Base-by-base conservation (phyloP, 2,888 invertebrate genomes). In the Stenodera caucasica region DNA sequence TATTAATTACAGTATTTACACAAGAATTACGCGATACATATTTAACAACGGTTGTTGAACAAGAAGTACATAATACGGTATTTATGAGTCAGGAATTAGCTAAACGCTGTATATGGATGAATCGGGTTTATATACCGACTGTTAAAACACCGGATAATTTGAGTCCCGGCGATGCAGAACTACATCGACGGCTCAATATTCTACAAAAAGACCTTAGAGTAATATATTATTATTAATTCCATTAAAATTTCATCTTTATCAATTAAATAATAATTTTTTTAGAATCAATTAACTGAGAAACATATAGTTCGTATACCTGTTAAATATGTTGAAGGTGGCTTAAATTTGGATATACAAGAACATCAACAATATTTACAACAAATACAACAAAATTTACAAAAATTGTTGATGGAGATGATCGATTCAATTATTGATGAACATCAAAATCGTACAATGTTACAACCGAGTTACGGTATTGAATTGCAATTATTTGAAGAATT, bases 21-120 rank as follows among this genome's bases (percentile, higher is more conserved):
- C 88, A 88, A 73, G 91, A 91, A 76, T 85, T 91, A 21, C 85
- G 90, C 70, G 91, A 92, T 72, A 90, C 90, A 0, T 92, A 92
- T 79, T 84, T 92, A 66, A 90, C 91, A 4, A 91, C 91, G 5
- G 90, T 91, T 0, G 88, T 91, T 4, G 92, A 92, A 79, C 91
- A 91, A 84, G 91, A 92, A 78, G 89, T 92, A 1, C 90, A 91
- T 71, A 91, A 91, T 76, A 90, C 91, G 0, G 90, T 92, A 7
- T 84, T 91, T 68, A 89, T 90, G 86, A 90, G 90, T 71, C 88
- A 89, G 72, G 91, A 92, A 75, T 83, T 91, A 57, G 90, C 91
- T 1, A 87, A 90, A 69, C 85, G 91, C 58, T 91, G 91, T 74
- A 86, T 92, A 73, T 92, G 92, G 92, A 85, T 91, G 77, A 89